A percentile compares a stretch with the other conserved stretches of the same genome.
Conservation (phyloP, 92 coral and sea anemone species). For the Bergia sp. region DNA sequence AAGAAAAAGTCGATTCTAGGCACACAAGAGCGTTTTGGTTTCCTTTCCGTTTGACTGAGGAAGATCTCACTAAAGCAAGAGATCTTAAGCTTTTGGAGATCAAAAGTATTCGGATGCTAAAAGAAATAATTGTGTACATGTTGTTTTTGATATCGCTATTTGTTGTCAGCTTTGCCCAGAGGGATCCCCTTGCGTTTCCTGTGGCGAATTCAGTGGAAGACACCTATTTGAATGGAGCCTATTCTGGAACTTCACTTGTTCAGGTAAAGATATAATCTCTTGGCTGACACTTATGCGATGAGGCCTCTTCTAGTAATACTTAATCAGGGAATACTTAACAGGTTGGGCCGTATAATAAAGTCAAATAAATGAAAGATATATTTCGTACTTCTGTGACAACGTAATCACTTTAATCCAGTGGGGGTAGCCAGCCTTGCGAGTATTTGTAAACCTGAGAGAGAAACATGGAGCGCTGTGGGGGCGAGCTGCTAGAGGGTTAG, state of each 20-base stretch:
- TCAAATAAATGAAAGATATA: background rate
- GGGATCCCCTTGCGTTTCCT: constrained; percentile 81
- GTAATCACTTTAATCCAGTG: no score
- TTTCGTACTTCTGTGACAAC: no score
- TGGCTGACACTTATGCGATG: background rate
- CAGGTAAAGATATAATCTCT: constrained; percentile 57
- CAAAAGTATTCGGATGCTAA: constrained; percentile 73
- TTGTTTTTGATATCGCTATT: constrained; percentile 73
- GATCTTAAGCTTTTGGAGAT: constrained; percentile 66
- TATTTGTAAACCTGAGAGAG: no score
- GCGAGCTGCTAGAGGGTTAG: no score
- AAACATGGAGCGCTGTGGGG: no score
- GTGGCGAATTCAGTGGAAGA: constrained; percentile 72
- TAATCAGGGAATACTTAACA: no score
- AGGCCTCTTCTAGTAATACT: no score
- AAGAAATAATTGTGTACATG: constrained; percentile 77
- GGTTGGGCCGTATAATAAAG: background rate
- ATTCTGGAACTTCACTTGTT: constrained; percentile 68
- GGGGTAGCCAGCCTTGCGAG: no score
- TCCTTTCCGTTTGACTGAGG: constrained; percentile 26
- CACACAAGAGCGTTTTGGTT: background rate
- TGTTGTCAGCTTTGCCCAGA: constrained; percentile 84
- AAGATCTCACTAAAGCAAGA: constrained; percentile 70
- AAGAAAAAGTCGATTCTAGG: background rate
- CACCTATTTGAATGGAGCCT: constrained; percentile 73